Evolutionary conservation across 23 tunicate genomes (phyloP).

Genomic region (Trididemnum miniatum): DNA sequence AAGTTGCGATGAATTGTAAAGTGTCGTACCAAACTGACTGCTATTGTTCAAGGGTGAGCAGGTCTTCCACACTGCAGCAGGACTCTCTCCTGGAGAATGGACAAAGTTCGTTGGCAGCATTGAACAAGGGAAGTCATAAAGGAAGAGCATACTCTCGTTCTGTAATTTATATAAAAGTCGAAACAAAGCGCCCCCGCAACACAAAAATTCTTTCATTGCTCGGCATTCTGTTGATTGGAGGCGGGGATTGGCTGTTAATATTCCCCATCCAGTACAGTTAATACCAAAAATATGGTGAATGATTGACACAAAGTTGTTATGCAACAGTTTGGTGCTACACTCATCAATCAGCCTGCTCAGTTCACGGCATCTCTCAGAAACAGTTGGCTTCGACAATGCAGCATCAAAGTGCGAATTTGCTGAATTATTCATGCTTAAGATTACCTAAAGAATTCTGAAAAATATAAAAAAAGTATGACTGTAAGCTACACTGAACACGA

Average conservation of each 20-base stretch:
- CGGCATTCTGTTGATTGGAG: slow-evolving; percentile 35
- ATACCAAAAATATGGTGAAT: slow-evolving; percentile 64
- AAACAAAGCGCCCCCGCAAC: slow-evolving; percentile 72
- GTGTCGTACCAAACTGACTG: neutral
- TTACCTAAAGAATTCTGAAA: too few relatives aligned
- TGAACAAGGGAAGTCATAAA: slow-evolving; percentile 51
- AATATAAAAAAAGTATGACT: too few relatives aligned
- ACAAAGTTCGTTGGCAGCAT: slow-evolving; percentile 37
- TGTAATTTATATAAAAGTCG: slow-evolving; percentile 60
- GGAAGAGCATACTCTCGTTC: slow-evolving; percentile 38
- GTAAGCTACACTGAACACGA: too few relatives aligned
- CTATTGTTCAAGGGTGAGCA: neutral
- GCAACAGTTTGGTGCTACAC: slow-evolving; percentile 36
- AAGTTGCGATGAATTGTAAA: neutral
- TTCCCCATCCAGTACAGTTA: slow-evolving; percentile 58
- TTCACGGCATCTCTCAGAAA: slow-evolving; percentile 52
- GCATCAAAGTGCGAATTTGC: slow-evolving; percentile 10
- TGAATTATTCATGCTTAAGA: neutral
- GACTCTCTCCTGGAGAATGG: neutral
- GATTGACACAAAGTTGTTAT: slow-evolving; percentile 37
- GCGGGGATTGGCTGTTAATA: slow-evolving; percentile 25
- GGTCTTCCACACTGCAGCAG: neutral
- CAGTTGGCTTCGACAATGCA: slow-evolving; percentile 40
- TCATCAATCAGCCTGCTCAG: slow-evolving; percentile 64
- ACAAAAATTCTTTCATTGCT: slow-evolving; percentile 54